Evolutionary conservation across 2,888 invertebrate genomes (phyloP), one percentile per base, ranked within the genome.

Genomic region (Blera fallax): DNA sequence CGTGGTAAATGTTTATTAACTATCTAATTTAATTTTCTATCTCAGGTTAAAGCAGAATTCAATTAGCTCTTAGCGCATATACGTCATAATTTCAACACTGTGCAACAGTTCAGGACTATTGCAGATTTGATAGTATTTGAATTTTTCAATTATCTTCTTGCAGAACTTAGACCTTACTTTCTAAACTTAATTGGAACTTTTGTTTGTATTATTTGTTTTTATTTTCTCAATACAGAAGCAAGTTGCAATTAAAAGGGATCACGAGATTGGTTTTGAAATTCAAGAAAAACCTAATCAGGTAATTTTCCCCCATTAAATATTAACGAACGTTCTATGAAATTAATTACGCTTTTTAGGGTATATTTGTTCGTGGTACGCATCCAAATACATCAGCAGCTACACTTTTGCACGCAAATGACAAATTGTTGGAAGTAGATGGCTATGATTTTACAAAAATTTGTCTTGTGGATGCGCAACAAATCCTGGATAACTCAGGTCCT

Each of bases 371-470:
- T 34, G 88, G 89, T 8, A 89, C 90, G 3, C 88, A 88, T 37
- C 90, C 90, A 2, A 90, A 91, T 34, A 89, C 91, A 10, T 89
- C 88, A 45, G 92, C 91, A 11, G 88, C 90, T 16, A 87, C 88
- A 45, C 82, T 90, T 48, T 78, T 92, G 65, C 88, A 88, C 60
- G 85, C 89, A 1, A 89, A 89, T 76, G 92, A 92, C 72, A 92
- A 92, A 87, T 85, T 92, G 56, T 88, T 92, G 52, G 92, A 92
- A 88, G 90, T 92, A 24, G 92, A 92, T 83, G 91, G 92, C 11
- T 88, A 90, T 73, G 92, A 92, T 88, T 90, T 92, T 88, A 90
- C 91, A 60, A 90, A 90, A 88, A 89, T 91, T 65, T 89, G 87
- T 82, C 87, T 91, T 60, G 87, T 87, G 52, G 90, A 91, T 87